Conservation (phyloP, 2,113 vertebrate genomes). For the Anser brachyrhynchus region DNA sequence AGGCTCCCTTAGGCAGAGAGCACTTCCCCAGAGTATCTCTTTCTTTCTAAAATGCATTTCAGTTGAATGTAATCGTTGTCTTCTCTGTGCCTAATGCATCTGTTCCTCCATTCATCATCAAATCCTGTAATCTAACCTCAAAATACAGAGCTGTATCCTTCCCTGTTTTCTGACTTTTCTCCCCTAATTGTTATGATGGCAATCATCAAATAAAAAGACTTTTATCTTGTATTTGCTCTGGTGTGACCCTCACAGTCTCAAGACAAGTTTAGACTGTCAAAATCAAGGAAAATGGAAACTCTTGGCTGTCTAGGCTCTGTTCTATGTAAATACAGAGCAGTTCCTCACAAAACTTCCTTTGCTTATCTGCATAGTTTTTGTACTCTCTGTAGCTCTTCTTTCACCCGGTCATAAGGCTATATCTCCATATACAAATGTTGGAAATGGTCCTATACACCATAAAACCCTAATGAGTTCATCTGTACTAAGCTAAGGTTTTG, state of each 20-base stretch:
- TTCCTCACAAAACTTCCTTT: not conserved
- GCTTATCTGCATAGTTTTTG: not conserved
- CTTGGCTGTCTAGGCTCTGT: not conserved
- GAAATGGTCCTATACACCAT: not conserved
- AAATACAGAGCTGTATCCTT: not conserved
- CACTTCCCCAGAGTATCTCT: not conserved
- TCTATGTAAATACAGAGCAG: not conserved
- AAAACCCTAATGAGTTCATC: not conserved
- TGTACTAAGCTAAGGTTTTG: not conserved
- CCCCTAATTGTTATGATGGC: not conserved
- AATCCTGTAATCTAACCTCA: not conserved
- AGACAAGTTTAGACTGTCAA: not conserved
- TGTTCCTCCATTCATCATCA: not conserved
- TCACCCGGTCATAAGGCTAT: not conserved
- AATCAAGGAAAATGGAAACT: not conserved
- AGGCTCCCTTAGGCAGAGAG: not conserved
- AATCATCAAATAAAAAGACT: not conserved
- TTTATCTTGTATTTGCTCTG: not conserved
- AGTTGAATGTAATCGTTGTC: not conserved
- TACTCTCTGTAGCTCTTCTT: not conserved
- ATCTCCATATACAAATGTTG: not conserved
- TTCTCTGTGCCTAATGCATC: not conserved
- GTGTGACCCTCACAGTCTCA: not conserved
- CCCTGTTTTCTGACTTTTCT: rapidly evolving
- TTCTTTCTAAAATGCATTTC: not conserved